Evolutionary conservation across 2,888 invertebrate species (phyloP).

Genomic region (Agonopterix heracliana): DNA sequence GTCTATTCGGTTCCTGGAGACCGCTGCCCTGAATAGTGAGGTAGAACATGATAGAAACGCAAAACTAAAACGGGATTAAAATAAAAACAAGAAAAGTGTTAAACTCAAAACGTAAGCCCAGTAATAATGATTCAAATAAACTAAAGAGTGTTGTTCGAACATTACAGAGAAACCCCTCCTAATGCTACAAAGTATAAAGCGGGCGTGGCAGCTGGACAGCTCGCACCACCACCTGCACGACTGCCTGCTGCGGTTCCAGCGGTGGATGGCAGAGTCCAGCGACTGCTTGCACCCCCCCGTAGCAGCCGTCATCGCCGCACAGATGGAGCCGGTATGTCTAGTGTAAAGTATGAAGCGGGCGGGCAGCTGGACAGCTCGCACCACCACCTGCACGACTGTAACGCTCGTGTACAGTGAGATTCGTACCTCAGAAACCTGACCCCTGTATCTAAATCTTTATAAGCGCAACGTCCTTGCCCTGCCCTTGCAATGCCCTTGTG

Average conservation of each 20-base stretch:
- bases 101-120: too few relatives aligned
- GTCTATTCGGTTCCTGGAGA: too few relatives aligned
- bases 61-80: too few relatives aligned
- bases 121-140: too few relatives aligned
- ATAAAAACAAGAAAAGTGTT: too few relatives aligned
- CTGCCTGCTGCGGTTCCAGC: conserved; percentile 86
- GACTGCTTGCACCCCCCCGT: conserved; percentile 62
- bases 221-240: conserved; percentile 89
- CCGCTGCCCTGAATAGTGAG: too few relatives aligned
- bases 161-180: conserved; percentile 88
- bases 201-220: conserved; percentile 83
- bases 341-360: conserved; percentile 97
- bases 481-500: too few relatives aligned
- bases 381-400: conserved; percentile 90
- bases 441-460: too few relatives aligned
- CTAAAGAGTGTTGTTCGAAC: background rate
- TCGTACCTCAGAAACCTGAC: too few relatives aligned
- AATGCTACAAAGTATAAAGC: conserved; percentile 97
- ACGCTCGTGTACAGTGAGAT: conserved; percentile 85
- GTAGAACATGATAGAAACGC: too few relatives aligned
- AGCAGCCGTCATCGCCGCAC: conserved; percentile 70
- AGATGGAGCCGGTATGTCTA: conserved; percentile 78
- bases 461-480: too few relatives aligned
- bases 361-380: conserved; percentile 79
- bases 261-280: conserved; percentile 44